A percentile compares a stretch with the other conserved stretches of the same genome.
Evolutionary conservation across 2,113 vertebrate genomes (phyloP).

Genomic region (Cygnus buccinator): DNA sequence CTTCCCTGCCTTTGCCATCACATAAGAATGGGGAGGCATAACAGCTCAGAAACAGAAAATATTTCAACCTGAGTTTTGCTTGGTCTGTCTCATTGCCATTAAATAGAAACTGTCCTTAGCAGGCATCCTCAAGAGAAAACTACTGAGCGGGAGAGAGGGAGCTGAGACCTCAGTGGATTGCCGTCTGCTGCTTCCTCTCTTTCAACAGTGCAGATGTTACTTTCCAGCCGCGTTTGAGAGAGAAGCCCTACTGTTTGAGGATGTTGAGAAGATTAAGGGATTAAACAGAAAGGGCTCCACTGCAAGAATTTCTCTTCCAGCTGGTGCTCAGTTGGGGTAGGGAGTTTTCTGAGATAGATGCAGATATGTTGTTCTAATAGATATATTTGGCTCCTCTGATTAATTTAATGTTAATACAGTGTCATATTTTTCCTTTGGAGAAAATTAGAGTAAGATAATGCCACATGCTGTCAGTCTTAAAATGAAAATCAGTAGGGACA

Average conservation of each 20-base stretch:
- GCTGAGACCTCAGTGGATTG: constrained; percentile 10
- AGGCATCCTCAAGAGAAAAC: constrained; percentile 36
- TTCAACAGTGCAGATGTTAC: constrained; percentile 68
- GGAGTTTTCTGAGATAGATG: constrained; percentile 14
- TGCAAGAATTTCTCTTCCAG: constrained; percentile 69
- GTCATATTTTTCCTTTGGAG: constrained; percentile 16
- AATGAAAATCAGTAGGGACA: constrained; percentile 13
- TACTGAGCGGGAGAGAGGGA: not conserved
- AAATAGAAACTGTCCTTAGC: constrained; percentile 19
- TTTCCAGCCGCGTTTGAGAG: constrained; percentile 66
- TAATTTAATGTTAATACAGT: constrained; percentile 30
- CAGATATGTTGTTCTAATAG: not conserved
- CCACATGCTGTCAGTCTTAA: constrained; percentile 12
- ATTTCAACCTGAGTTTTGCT: not conserved
- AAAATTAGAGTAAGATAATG: constrained; percentile 22
- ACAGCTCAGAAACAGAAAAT: not conserved
- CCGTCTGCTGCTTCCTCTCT: constrained; percentile 35
- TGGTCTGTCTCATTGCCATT: not conserved
- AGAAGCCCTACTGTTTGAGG: constrained; percentile 69
- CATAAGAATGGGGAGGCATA: not conserved
- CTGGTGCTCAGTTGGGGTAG: constrained; percentile 54
- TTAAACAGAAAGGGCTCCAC: constrained; percentile 65
- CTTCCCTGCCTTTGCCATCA: not conserved
- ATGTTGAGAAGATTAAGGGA: constrained; percentile 78
- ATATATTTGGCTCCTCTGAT: constrained; percentile 35